A percentile compares a stretch with the other conserved stretches of the same genome.
Conservation (phyloP, 2,888 invertebrate genomes). For the Gibbula magus region DNA sequence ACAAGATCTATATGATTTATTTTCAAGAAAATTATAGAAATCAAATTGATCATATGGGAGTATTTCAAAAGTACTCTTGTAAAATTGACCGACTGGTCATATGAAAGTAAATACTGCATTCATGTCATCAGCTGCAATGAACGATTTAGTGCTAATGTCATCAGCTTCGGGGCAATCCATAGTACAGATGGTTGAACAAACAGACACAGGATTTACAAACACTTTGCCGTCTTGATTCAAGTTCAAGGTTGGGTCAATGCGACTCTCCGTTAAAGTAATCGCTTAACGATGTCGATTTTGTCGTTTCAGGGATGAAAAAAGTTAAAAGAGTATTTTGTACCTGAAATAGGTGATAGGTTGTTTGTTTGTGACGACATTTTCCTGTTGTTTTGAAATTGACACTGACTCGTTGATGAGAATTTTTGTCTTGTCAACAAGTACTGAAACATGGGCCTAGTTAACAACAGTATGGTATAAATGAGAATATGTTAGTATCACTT, state of each 20-base stretch:
- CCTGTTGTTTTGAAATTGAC: conserved; percentile 15
- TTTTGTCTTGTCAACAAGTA: not conserved
- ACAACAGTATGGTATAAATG: not conserved
- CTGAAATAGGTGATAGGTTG: not conserved
- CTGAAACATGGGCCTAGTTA: not conserved
- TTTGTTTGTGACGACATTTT: not conserved
- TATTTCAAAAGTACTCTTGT: no score
- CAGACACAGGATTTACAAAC: not conserved
- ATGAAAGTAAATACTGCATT: no score
- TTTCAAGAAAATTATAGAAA: no score
- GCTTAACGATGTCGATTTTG: not conserved
- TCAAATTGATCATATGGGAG: no score
- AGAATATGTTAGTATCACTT: no score
- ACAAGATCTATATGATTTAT: no score
- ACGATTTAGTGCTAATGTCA: not conserved
- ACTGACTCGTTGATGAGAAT: not conserved
- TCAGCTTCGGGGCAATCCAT: not conserved
- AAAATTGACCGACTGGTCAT: no score
- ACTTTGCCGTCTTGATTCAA: not conserved
- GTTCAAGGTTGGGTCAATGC: not conserved
- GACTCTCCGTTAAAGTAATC: not conserved
- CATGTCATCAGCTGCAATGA: not conserved
- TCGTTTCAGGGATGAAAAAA: not conserved
- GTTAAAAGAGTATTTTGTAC: no score
- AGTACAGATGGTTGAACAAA: conserved; percentile 1